These are phyloP conservation scores for Cyphomyrmex costatus DNA, from an alignment of 1,140 invertebrate genomes.

Conservation along the genomic window DNA sequence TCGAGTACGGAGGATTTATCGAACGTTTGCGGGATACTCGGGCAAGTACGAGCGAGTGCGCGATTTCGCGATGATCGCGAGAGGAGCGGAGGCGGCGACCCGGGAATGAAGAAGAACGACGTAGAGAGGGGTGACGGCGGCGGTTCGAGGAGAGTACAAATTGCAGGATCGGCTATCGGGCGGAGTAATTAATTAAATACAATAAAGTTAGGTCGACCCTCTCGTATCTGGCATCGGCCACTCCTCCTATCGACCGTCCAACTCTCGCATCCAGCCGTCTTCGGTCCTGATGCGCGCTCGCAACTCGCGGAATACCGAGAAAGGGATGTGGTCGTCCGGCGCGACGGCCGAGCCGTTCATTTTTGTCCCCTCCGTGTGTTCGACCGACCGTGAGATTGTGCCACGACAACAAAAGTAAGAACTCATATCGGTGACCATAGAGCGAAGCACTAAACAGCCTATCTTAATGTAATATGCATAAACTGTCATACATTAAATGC, in stretches of 20 bases:
- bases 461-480: conserved; percentile 22
- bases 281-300: conserved; percentile 67
- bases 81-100: conserved; percentile 63
- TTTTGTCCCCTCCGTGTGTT: conserved; percentile 57
- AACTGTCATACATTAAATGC: background rate
- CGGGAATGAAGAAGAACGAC: too few relatives aligned
- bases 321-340: conserved; percentile 48
- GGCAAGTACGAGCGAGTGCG: conserved; percentile 33
- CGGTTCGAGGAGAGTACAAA: conserved; percentile 75
- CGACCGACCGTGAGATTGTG: conserved; percentile 58
- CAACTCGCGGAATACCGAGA: conserved; percentile 70
- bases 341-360: conserved; percentile 32
- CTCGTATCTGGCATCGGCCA: conserved; percentile 81
- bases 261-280: conserved; percentile 63
- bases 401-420: conserved; percentile 36
- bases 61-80: conserved; percentile 56
- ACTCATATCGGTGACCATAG: background rate
- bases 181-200: conserved; percentile 83
- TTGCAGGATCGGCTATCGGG: conserved; percentile 80
- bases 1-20: conserved; percentile 30
- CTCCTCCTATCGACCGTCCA: conserved; percentile 79
- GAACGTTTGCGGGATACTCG: conserved; percentile 17
- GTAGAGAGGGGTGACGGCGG: conserved; percentile 13
- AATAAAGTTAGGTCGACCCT: conserved; percentile 82
- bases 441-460: background rate